Base-by-base conservation (phyloP, 2,888 invertebrate genomes). In the Stratiomys singularior region DNA sequence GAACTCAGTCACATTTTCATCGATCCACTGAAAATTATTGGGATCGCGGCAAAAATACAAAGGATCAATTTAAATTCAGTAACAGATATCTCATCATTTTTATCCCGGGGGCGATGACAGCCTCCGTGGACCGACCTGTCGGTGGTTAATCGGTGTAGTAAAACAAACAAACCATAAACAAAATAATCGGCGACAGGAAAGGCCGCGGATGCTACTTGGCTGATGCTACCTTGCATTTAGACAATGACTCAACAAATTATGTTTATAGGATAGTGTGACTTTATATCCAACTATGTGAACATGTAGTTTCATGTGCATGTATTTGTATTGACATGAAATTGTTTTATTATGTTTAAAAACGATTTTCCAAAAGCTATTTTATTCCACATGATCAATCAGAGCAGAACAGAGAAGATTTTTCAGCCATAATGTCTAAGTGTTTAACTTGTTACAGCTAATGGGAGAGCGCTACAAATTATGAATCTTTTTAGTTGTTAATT, bases 31-130 rank as follows among this genome's bases (percentile, higher is more conserved):
- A 37, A 74, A 69, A 74, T 72, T 74, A 60, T 74, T 74, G 74
- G 23, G 46, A 30, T 21, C 21, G 58, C 78, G 78, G 78, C 47
- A 56, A 30, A 47, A 67, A 23, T 46, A 77, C 79, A 79, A 79
- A 79, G 79, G 74, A 46, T 60, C 46, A 74, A 77, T 69, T 77
- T 79, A 77, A 79, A 79, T 77, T 77, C 74, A 77, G 74, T 58
- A 77, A 74, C 72, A 79, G 79, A 79, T 79, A 64, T 77, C 77
- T 74, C 79, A 79, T 79, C 79, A 79, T 79, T 76, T 78, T 78
- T 71, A 76, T 78, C 71, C 78, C 76, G 37, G 47, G 46, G 64
- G 60, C 78, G 78, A 76, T 78, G 78, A 78, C 78, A 78, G 52
- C 63, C 63, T 71, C 37, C 58, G 21, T 28, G 56, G 72, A 23